Base-by-base conservation (phyloP, 2,113 vertebrate species). In the Lamprotornis superbus region DNA sequence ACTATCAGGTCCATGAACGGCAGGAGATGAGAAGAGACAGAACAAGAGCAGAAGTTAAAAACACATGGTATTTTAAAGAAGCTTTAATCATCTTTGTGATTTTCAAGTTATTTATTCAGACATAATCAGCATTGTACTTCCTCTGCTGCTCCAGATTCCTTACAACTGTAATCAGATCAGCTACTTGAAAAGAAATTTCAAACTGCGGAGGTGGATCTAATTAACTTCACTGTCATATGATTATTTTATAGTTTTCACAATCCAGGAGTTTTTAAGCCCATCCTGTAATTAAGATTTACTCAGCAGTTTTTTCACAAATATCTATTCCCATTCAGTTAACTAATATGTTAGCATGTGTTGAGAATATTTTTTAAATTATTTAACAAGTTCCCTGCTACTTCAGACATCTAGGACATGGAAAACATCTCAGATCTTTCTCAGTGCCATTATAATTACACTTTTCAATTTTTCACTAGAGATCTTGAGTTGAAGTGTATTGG, bases 91-190 rank as follows among this genome's bases (percentile, higher is more conserved):
- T 56, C 79, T 87, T 86, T 86, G 84, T 95, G 87, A 96, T 95
- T 97, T 95, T 83, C 64, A 93, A 95, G 88, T 91, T 97, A 96
- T 85, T 94, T 95, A 95, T 95, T 97, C 95, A 96, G 93, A 95
- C 74, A 84, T 90, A 95, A 97, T 97, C 96, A 97, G 87, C 90
- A 94, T 89, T 96, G 88, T 95, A 89, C 82, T 95, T 95, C 92
- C 85, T 83, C 77, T 93, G 92, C 65, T 95, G 89, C 95, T 95
- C 87, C 78, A 22, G 55, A 96, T 89, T 93, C 95, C 94, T 97
- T 94, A 95, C 89, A 96, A 92, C 75, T 97, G 93, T 95, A 97
- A 91, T 97, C 95, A 97, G 93, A 95, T 96, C 95, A 96, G 63
- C 84, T 90, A 93, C 87, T 61, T 97, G 90, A 97, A 97, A 97